These are phyloP conservation scores for Neosilurus mollespiculum DNA, from an alignment of 2,797 vertebrate species.

Conservation along the genomic window DNA sequence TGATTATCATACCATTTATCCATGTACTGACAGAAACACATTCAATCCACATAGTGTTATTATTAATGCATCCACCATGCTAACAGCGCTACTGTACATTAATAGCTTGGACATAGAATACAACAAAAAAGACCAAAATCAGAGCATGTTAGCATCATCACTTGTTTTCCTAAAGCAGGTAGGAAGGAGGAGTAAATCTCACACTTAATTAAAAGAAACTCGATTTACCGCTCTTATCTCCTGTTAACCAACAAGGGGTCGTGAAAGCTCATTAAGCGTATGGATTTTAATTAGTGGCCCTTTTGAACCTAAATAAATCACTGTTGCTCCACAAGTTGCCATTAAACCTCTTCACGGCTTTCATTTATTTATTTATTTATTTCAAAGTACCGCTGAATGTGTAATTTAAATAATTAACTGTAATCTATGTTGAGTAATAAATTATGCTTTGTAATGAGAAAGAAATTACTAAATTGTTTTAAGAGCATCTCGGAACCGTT, in stretches of 20 bases:
- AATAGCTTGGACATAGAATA: slow-evolving; percentile 43
- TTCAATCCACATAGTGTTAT: neutral
- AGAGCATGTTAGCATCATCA: slow-evolving; percentile 32
- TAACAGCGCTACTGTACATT: neutral
- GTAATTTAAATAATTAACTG: neutral
- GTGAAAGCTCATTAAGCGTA: slow-evolving; percentile 76
- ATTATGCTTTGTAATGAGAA: neutral
- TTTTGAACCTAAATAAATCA: slow-evolving; percentile 69
- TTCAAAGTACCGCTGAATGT: neutral
- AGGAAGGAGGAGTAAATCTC: slow-evolving; percentile 65
- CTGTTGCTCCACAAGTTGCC: slow-evolving; percentile 51
- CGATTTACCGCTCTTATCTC: slow-evolving; percentile 76
- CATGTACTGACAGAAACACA: neutral
- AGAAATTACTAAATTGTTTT: neutral
- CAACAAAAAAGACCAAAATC: slow-evolving; percentile 31
- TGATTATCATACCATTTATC: neutral
- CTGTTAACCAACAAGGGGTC: slow-evolving; percentile 74
- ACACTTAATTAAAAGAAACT: slow-evolving; percentile 75
- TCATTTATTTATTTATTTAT: neutral
- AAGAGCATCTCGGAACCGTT: neutral
- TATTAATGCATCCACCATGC: neutral
- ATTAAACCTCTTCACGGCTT: slow-evolving; percentile 8
- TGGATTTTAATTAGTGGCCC: slow-evolving; percentile 78
- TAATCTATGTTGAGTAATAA: slow-evolving; percentile 1
- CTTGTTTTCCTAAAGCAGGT: slow-evolving; percentile 18